Evolutionary conservation across 2,888 invertebrate genomes (phyloP), one percentile per base, ranked within the genome.

Genomic region (Amphipoea lucens): DNA sequence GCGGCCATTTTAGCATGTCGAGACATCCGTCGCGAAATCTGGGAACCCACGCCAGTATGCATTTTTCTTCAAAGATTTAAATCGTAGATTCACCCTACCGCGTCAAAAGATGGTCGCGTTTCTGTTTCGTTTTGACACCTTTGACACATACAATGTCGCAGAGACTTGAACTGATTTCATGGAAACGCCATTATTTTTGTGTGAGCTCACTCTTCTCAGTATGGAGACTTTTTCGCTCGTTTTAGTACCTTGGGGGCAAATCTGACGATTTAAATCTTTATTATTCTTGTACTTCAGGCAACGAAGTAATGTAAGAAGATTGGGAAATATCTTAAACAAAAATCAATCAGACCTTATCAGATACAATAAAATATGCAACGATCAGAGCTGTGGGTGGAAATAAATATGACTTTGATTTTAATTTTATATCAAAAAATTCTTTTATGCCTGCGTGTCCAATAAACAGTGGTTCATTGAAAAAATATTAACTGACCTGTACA

Each of bases 381-480:
- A 83, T 89, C 87, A 72, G 40, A 63, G 69, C 57, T 62, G 84
- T 81, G 82, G 85, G 81, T 83, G 77, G 71, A 85, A 75, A 87
- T 83, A 86, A 86, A 84, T 88, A 79, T 85, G 78, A 81, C 73
- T 83, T 76, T 79, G 76, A 86, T 83, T 81, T 78, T 74, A 82
- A 87, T 83, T 75, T 77, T 75, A 73, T 66, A 66, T 75, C 80
- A 62, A 65, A 84, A 87, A 69, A 72, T 81, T 74, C 71, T 87
- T 84, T 86, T 88, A 79, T 84, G 69, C 65, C 51, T 68, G 80
- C 81, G 78, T 84, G 86, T 84, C 76, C 78, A 87, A 87, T 87
- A 90, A 90, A 91, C 89, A 90, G 87, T 86, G 88, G 85, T 91
- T 90, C 86, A 92, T 91, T 92, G 89, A 91, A 93, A 93, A 91